phyloP scores from a whole-genome alignment of 2,113 vertebrate genomes.

The Cyphomyrus plagiostoma region DNA sequence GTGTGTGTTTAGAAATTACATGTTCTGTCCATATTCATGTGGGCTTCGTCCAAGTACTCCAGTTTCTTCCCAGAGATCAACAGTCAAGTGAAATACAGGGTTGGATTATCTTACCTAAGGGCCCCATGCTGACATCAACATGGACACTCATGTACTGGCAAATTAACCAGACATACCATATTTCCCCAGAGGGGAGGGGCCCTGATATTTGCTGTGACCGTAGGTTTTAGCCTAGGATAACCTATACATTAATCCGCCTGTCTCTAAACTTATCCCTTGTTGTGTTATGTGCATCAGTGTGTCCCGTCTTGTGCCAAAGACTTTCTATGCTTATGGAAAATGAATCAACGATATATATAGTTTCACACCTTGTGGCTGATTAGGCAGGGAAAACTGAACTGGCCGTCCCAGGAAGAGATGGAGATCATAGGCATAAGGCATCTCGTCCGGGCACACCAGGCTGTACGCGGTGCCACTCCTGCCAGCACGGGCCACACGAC shows the following conservation, averaged over 20 bases:
- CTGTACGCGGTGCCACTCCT: slow-evolving; percentile 80
- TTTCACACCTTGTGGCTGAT: slow-evolving; percentile 58
- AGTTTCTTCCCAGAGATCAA: neutral
- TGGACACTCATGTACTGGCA: neutral
- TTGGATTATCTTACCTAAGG: neutral
- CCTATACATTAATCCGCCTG: neutral
- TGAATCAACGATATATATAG: neutral
- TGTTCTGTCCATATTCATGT: neutral
- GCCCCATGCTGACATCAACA: neutral
- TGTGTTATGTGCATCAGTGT: neutral
- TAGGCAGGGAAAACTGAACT: slow-evolving; percentile 57
- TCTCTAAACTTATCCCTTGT: neutral
- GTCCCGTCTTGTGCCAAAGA: neutral
- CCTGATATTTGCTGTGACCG: neutral
- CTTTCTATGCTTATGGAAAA: neutral
- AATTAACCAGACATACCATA: neutral
- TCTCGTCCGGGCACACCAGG: slow-evolving; percentile 78
- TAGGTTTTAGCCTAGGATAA: neutral
- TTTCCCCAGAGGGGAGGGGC: neutral
- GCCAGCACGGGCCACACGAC: slow-evolving; percentile 87
- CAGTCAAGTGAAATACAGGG: neutral
- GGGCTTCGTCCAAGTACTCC: neutral
- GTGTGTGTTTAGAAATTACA: neutral
- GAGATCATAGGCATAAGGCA: slow-evolving; percentile 81
- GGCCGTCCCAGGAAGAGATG: slow-evolving; percentile 84